These are phyloP conservation scores for Notospermus geniculatus DNA, from an alignment of 1,140 invertebrate genomes.

Conservation along the genomic window DNA sequence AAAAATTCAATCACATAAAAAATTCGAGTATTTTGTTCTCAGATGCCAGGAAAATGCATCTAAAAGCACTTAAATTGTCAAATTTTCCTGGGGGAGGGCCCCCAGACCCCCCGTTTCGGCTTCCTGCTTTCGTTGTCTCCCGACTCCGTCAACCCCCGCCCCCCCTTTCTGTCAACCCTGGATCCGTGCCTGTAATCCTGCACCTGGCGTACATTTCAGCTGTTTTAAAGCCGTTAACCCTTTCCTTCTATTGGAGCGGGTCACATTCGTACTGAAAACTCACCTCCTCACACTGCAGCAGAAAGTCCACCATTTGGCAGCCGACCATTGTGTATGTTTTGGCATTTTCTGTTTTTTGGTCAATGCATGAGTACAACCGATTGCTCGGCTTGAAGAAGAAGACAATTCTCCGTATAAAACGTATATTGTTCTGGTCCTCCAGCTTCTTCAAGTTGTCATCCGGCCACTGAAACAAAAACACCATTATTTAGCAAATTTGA, in stretches of 20 bases:
- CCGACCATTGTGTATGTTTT: constrained; percentile 70
- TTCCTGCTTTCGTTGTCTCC: no score
- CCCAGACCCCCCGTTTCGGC: no score
- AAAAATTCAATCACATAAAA: no score
- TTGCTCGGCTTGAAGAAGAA: constrained; percentile 85
- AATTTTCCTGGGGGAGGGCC: no score
- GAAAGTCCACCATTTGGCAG: constrained; percentile 74
- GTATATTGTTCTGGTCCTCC: constrained; percentile 66
- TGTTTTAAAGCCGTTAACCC: not conserved
- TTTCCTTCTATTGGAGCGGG: not conserved
- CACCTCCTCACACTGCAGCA: constrained; percentile 64
- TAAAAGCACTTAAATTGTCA: no score
- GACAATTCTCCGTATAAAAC: constrained; percentile 76
- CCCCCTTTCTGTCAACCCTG: no score
- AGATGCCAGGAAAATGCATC: no score
- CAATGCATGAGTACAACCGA: constrained; percentile 71
- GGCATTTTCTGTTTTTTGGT: constrained; percentile 64
- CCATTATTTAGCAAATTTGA: not conserved
- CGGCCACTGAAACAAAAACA: constrained; percentile 55
- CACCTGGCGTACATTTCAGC: not conserved
- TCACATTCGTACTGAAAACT: no score
- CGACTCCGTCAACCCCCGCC: not conserved
- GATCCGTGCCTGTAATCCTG: no score
- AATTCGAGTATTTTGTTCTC: no score
- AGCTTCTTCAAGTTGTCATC: constrained; percentile 61